A percentile compares a stretch with the other conserved stretches of the same genome.
These are phyloP conservation scores for Machimus atricapillus DNA, from an alignment of 2,888 invertebrate genomes.

Conservation along the genomic window DNA sequence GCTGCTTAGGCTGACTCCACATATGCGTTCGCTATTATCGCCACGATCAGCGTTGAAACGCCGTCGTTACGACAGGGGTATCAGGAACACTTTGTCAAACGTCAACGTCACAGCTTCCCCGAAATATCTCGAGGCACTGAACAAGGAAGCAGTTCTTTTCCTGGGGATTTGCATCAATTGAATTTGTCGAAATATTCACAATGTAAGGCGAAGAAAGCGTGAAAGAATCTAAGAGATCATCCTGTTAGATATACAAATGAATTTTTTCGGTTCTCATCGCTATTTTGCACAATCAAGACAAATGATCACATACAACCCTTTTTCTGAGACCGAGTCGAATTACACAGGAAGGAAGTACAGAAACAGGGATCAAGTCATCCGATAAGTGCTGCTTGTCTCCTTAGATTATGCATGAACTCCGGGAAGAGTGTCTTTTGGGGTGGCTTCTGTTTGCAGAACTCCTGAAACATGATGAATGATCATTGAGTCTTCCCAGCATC, in stretches of 20 bases:
- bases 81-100: conserved; percentile 6
- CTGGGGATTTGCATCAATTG: conserved; percentile 33
- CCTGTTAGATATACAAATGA: conserved; percentile 43
- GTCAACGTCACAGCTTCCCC: not conserved
- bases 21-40: not conserved
- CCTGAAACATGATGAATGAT: conserved; percentile 31
- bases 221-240: conserved; percentile 2
- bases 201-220: conserved; percentile 1
- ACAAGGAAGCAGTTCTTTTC: not conserved
- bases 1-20: not conserved
- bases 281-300: not conserved
- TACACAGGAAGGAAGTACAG: conserved; percentile 34
- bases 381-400: conserved; percentile 34
- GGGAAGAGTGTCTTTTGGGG: not conserved
- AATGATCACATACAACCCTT: conserved; percentile 8
- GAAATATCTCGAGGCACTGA: not conserved
- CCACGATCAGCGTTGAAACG: not conserved
- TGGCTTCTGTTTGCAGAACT: conserved; percentile 22
- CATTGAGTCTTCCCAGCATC: not conserved
- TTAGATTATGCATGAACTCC: conserved; percentile 26
- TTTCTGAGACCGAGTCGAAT: conserved; percentile 16
- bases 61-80: not conserved
- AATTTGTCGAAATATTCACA: conserved; percentile 25
- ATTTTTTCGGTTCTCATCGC: conserved; percentile 32
- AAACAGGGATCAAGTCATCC: not conserved